Evolutionary conservation across 2,797 vertebrate species (phyloP).

Genomic region (Phoebastria nigripes): DNA sequence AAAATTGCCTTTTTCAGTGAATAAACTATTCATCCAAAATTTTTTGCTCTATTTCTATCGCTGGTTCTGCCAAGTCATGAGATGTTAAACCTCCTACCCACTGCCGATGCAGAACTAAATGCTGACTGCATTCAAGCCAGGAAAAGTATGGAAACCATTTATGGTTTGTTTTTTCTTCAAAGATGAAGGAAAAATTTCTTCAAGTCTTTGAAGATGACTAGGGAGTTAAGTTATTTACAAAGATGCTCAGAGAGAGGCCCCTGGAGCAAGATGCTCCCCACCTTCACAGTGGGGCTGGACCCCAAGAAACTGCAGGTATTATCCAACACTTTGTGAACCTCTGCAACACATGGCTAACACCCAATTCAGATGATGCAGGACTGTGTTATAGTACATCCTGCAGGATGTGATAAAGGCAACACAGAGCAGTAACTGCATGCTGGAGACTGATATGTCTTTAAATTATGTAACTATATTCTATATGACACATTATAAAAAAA

Average conservation of each 20-base stretch:
- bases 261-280: background rate
- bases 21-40: background rate
- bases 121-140: background rate
- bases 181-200: background rate
- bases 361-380: background rate
- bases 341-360: background rate
- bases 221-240: background rate
- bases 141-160: background rate
- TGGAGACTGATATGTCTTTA: background rate
- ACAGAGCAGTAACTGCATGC: background rate
- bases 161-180: background rate
- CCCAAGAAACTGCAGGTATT: background rate
- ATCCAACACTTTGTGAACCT: background rate
- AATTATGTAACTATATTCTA: background rate
- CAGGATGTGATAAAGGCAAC: background rate
- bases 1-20: background rate
- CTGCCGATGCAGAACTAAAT: constrained; percentile 9
- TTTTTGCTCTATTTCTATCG: background rate
- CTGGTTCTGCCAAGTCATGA: constrained; percentile 31
- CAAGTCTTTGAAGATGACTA: background rate
- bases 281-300: background rate
- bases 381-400: background rate
- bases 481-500: background rate
- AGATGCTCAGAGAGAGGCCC: background rate
- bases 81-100: background rate